Base-by-base conservation (phyloP, 1,140 invertebrate genomes). In the Gonioctena quinquepunctata region DNA sequence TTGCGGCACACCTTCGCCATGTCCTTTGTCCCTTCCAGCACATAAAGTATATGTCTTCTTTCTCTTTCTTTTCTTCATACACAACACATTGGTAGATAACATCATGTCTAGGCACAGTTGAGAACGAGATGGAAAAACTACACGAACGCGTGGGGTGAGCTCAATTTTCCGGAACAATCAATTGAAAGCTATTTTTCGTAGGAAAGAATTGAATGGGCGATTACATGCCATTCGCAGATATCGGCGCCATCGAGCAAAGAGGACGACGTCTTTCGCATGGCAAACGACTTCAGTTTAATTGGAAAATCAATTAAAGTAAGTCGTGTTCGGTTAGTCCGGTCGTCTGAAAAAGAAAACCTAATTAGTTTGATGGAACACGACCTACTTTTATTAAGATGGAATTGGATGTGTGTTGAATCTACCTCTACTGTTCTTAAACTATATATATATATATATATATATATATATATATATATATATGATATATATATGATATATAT, bases 71-170 rank as follows among this genome's bases (percentile, higher is more conserved):
- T 77, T 79, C 61, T 80, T 80, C 54, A 80, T 63, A 66, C 78
- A 80, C 52, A 80, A 52, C 21, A 80, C 77, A 54, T 78, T 80
- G 1, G 78, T 69, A 18, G 75, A 68, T 63, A 80, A 61, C 78
- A 80, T 80, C 28, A 63, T 28, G 6, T 48, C n/a, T 18, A 48
- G 16, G 28, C 27, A 6, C 57, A n/a, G 22, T n/a, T n/a, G n/a
- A 23, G 33, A 42, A 21, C 61, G n/a, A 18, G n/a, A 59, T 23
- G 8, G 5, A 42, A 63, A 42, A 60, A 60, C 56, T 19, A 56
- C 13, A 56, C 48, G 18, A n/a, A 18, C 48, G 18, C n/a, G n/a
- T n/a, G n/a, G n/a, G n/a, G n/a, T n/a, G 33, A 42, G 13, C 13
- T 42, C 2, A 42, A 11, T 42, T 42, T 42, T 16, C n/a, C 54